Evolutionary conservation across 92 coral and sea anemone species (phyloP), one percentile per base, ranked within the genome.

Genomic region (Zoanthus sansibaricus): DNA sequence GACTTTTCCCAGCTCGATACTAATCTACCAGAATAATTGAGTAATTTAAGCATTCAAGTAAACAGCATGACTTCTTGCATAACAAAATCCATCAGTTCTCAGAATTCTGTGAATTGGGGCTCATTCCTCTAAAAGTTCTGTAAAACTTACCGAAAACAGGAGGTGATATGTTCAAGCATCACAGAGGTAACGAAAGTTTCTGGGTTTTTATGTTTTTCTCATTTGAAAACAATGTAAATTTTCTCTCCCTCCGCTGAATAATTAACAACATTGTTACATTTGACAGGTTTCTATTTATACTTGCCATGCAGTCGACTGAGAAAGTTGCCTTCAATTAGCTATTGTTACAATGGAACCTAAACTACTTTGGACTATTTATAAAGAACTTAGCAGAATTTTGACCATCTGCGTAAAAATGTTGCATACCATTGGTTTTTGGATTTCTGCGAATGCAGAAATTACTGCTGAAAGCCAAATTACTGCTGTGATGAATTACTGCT

Each of bases 201-300:
- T 58, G 66, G n/a, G 66, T 58, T 58, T 58, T 12, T 58, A 58
- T 58, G 66, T 58, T 58, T 58, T 58, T 58, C 18, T 58, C 66
- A 21, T 58, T 58, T 58, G 66, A 58, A 58, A 58, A 58, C 66
- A 58, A 58, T 15, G 66, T 2, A 58, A 58, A 3, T 58, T 3
- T 58, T 58, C 66, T 67, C 72, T 30, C 33, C 72, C 72, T 10
- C 72, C 44, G 72, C 42, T 67, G 72, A 67, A 21, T 25, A 67
- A 67, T 67, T 67, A 67, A 42, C 3, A 20, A 20, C 44, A 67
- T 67, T 12, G 37, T 18, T 67, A 67, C 72, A 67, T 67, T 67
- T 74, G 78, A 74, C 78, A 74, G 59, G 55, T 74, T 74, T 74
- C 78, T 44, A 74, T 44, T 74, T 49, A 20, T 74, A 49, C 78